phyloP scores from a whole-genome alignment of 2,888 invertebrate genomes.

The Seira sanloemensis region DNA sequence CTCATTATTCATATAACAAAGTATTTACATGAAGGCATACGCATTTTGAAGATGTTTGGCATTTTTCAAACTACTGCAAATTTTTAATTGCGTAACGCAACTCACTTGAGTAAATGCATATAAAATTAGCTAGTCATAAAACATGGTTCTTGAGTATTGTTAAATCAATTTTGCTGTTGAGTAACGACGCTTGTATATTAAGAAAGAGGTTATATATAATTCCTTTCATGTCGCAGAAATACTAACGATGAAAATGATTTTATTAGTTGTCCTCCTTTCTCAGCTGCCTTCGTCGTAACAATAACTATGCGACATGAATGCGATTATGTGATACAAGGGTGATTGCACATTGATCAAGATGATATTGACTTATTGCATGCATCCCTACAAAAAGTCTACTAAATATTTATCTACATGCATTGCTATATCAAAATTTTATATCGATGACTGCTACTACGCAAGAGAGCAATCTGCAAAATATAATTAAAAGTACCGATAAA shows the following conservation, averaged over 20 bases:
- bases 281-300: background rate
- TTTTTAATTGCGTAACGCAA: too few relatives aligned
- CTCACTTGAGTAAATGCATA: too few relatives aligned
- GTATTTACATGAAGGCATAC: too few relatives aligned
- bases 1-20: too few relatives aligned
- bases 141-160: too few relatives aligned
- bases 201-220: background rate
- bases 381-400: background rate
- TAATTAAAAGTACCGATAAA: background rate
- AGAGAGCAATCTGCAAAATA: background rate
- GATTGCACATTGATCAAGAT: constrained; percentile 3
- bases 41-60: too few relatives aligned
- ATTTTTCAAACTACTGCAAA: too few relatives aligned
- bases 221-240: background rate
- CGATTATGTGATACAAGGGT: background rate
- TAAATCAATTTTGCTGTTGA: too few relatives aligned
- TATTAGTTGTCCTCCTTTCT: constrained; percentile 6
- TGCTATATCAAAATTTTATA: background rate
- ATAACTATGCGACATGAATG: constrained; percentile 9
- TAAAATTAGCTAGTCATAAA: too few relatives aligned
- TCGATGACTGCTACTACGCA: constrained; percentile 5
- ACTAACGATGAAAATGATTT: constrained; percentile 5
- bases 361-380: background rate
- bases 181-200: background rate
- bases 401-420: background rate